Conservation (phyloP, 2,113 vertebrate species). For the Boleophthalmus pectinirostris region DNA sequence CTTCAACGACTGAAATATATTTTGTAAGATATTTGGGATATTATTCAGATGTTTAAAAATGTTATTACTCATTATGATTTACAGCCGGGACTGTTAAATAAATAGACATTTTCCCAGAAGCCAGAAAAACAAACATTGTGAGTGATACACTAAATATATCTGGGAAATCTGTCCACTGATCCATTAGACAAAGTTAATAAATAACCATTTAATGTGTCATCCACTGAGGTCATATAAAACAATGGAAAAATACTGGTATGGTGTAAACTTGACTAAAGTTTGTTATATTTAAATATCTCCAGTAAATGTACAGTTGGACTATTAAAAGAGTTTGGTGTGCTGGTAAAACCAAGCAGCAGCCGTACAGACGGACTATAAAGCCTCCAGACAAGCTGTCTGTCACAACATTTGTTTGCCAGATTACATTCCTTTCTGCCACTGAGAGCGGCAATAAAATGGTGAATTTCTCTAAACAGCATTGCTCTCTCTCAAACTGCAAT, state of each 20-base stretch:
- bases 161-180: constrained; percentile 13
- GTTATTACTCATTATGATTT: background rate
- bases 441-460: constrained; percentile 67
- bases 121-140: constrained; percentile 3
- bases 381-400: constrained; percentile 77
- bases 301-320: constrained; percentile 20
- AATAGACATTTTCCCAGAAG: constrained; percentile 11
- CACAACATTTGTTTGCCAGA: constrained; percentile 82
- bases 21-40: no score
- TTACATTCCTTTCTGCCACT: constrained; percentile 71
- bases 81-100: background rate
- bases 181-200: constrained; percentile 26
- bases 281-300: constrained; percentile 1
- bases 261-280: background rate
- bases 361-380: constrained; percentile 69
- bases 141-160: background rate
- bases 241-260: background rate
- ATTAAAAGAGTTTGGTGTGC: constrained; percentile 50
- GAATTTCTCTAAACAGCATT: constrained; percentile 60
- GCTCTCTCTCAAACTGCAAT: constrained; percentile 62
- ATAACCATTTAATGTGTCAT: constrained; percentile 15
- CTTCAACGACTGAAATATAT: background rate
- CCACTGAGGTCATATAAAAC: constrained; percentile 16
- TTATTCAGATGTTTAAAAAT: constrained; percentile 1
- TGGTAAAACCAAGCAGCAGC: constrained; percentile 55